These are phyloP conservation scores for Arizona elegans DNA, from an alignment of 2,113 vertebrate genomes.

Conservation along the genomic window DNA sequence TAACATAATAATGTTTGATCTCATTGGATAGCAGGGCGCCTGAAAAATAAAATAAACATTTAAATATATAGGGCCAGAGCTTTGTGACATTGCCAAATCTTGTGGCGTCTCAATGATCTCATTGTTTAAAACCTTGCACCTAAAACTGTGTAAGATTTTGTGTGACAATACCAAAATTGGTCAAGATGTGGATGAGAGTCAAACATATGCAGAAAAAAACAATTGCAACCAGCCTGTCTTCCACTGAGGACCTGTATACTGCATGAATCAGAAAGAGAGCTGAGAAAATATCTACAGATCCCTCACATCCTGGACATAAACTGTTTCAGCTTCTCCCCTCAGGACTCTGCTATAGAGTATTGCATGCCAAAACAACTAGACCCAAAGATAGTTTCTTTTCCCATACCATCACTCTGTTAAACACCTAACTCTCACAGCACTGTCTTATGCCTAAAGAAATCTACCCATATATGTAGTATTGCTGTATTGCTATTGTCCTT, in stretches of 20 bases:
- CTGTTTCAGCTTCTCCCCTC: too few relatives aligned
- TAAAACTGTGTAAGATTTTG: not conserved
- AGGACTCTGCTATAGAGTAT: too few relatives aligned
- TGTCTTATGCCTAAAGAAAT: too few relatives aligned
- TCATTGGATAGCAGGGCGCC: not conserved
- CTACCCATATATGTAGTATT: too few relatives aligned
- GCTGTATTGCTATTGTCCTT: too few relatives aligned
- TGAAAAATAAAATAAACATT: not conserved
- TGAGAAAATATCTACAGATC: too few relatives aligned
- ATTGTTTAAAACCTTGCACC: not conserved
- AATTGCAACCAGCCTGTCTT: not conserved
- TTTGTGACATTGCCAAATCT: not conserved
- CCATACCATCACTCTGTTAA: too few relatives aligned
- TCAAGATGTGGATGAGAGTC: not conserved
- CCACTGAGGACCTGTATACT: not conserved
- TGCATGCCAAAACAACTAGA: too few relatives aligned
- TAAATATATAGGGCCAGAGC: not conserved
- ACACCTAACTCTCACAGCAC: too few relatives aligned
- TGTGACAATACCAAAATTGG: not conserved
- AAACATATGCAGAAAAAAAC: not conserved
- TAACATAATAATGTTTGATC: not conserved
- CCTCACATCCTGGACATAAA: too few relatives aligned
- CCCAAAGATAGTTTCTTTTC: too few relatives aligned
- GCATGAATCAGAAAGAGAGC: too few relatives aligned
- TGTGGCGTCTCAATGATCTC: not conserved